Evolutionary conservation across 2,888 invertebrate genomes (phyloP).

Genomic region (Drosophila imparisetae): DNA sequence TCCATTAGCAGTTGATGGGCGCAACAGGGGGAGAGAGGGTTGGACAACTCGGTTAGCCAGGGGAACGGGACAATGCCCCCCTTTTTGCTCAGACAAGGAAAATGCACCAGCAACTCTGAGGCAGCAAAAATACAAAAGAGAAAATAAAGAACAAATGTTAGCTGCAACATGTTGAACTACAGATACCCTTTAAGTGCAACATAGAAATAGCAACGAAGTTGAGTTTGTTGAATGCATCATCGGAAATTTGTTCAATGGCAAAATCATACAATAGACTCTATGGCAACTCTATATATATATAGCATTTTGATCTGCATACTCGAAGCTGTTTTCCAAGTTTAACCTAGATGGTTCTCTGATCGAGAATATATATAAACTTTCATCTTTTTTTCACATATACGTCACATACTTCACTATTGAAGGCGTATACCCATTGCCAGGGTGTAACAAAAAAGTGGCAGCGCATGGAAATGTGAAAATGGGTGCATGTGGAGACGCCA

Average conservation of each 20-base stretch:
- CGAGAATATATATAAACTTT: not conserved
- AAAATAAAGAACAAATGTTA: not conserved
- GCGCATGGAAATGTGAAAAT: constrained; percentile 49
- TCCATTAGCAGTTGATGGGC: constrained; percentile 65
- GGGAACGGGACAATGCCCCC: constrained; percentile 57
- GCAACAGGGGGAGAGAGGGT: not conserved
- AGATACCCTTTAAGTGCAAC: not conserved
- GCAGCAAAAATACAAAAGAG: constrained; percentile 18
- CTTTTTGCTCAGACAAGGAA: constrained; percentile 36
- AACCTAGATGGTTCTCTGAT: not conserved
- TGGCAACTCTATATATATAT: not conserved
- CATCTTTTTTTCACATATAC: not conserved
- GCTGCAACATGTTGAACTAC: not conserved
- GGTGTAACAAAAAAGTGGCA: constrained; percentile 25
- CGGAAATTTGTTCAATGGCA: not conserved
- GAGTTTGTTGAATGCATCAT: not conserved
- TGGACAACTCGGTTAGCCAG: not conserved
- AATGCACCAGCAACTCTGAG: constrained; percentile 19
- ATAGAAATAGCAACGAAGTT: too few relatives aligned
- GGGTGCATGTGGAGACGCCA: constrained; percentile 63
- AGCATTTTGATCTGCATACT: not conserved
- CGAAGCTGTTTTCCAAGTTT: not conserved
- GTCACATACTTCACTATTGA: not conserved
- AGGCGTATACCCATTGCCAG: not conserved
- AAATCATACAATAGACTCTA: fast-evolving